Conservation (phyloP, 2,797 vertebrate species). For the Synanceia verrucosa region DNA sequence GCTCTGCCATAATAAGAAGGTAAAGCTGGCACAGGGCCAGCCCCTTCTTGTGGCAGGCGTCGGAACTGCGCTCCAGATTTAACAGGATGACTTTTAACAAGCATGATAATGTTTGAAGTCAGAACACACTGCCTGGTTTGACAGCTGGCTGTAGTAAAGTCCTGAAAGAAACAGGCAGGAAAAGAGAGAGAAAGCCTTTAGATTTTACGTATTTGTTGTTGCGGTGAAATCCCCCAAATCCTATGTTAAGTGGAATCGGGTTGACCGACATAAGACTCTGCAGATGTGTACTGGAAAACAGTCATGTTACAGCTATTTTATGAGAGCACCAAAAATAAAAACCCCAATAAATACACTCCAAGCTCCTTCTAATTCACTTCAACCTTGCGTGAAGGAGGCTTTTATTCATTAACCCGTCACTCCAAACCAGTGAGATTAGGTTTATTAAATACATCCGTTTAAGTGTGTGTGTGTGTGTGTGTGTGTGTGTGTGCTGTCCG, state of each 20-base stretch:
- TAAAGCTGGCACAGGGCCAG: constrained; percentile 77
- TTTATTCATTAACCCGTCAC: constrained; percentile 45
- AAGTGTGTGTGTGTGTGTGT: background rate
- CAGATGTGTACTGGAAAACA: constrained; percentile 79
- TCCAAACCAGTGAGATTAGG: constrained; percentile 33
- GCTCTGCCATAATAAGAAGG: constrained; percentile 79
- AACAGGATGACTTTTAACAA: constrained; percentile 78
- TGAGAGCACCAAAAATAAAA: constrained; percentile 73
- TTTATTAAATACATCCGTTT: constrained; percentile 48
- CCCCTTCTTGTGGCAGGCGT: constrained; percentile 79
- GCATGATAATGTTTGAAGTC: constrained; percentile 79
- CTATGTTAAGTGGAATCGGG: constrained; percentile 67
- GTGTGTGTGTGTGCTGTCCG: constrained; percentile 12
- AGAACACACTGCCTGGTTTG: constrained; percentile 66
- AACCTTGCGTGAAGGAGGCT: constrained; percentile 31
- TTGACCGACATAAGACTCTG: constrained; percentile 61
- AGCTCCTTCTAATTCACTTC: constrained; percentile 67
- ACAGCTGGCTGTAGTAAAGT: constrained; percentile 79
- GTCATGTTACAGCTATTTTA: constrained; percentile 75
- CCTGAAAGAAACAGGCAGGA: constrained; percentile 50
- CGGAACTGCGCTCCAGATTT: constrained; percentile 79
- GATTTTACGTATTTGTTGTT: constrained; percentile 77
- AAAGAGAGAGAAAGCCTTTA: constrained; percentile 58
- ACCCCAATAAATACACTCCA: constrained; percentile 60
- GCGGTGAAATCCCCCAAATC: constrained; percentile 70